Evolutionary conservation across 2,888 invertebrate genomes (phyloP), one percentile per base, ranked within the genome.

Genomic region (Ormyrus rosae): DNA sequence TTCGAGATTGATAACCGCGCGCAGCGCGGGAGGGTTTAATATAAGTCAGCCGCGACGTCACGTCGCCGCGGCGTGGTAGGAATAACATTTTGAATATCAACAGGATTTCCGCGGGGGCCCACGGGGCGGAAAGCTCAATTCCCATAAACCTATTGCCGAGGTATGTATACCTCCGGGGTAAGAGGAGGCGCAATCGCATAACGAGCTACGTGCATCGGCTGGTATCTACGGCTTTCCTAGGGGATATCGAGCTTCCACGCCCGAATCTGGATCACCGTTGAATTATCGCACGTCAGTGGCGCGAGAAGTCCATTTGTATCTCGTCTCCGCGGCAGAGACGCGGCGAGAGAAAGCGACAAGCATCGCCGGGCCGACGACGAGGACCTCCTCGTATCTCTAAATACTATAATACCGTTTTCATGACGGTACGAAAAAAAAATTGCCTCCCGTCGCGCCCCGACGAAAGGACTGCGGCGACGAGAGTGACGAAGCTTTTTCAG

Each of bases 41-140:
- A 48, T 48, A 46, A 56, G 8, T 7, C 34, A 3, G 34, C 45
- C 19, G 11, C 60, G 50, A 45, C 45, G 46, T 9, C 34, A 9
- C 56, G 56, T 56, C 58, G 46, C 46, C 13, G 55, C 48, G 5
- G 9, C 50, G 19, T 19, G 19, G 19, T n/a, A 53, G 68, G n/a
- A 64, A 67, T 58, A 64, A 73, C 69, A 81, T 73, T 77, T 68
- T 63, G 81, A 81, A 77, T 77, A 73, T 77, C 69, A 75, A 77
- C 71, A 81, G 60, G 76, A 67, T 80, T 34, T 19, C 60, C 50
- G 19, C 50, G 19, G 1, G 19, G 19, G 1, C 2, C 1, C 19
- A 67, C 53, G 45, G 46, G 34, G 11, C 11, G 60, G 46, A 69
- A 60, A 61, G 13, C 53, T 10, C n/a, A 65, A 70, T 75, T 60